Percentiles rank a stretch among this genome's conserved stretches.
These are phyloP conservation scores for Phortica variegata DNA, from an alignment of 1,140 invertebrate genomes.

Conservation along the genomic window DNA sequence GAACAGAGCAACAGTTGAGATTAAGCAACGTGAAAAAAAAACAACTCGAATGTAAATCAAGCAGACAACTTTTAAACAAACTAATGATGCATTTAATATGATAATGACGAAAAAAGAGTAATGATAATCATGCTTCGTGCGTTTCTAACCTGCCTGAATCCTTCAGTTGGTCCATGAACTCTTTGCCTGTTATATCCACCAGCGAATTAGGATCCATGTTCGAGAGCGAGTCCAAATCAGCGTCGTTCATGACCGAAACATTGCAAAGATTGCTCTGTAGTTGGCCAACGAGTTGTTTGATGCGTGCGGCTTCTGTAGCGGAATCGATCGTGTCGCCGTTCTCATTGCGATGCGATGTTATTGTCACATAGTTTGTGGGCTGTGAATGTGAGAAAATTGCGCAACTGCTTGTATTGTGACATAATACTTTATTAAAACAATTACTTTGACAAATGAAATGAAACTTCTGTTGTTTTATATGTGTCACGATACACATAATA, in stretches of 20 bases:
- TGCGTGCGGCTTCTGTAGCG: slow-evolving; percentile 60
- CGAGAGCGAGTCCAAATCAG: slow-evolving; percentile 75
- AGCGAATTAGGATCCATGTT: slow-evolving; percentile 84
- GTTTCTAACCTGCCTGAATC: no score
- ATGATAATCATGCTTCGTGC: no score
- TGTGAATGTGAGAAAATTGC: slow-evolving; percentile 3
- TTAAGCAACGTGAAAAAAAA: not conserved
- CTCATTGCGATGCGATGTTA: slow-evolving; percentile 58
- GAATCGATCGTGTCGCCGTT: slow-evolving; percentile 69
- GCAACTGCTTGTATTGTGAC: no score
- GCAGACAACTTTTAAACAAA: no score
- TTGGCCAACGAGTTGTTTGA: slow-evolving; percentile 68
- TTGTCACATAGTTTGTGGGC: slow-evolving; percentile 46
- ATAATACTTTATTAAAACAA: not conserved
- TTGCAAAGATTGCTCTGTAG: slow-evolving; percentile 74
- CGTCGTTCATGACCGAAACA: no score
- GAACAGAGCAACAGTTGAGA: slow-evolving; percentile 20
- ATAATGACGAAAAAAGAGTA: no score
- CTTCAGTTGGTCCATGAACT: slow-evolving; percentile 67
- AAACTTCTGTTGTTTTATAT: not conserved
- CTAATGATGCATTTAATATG: slow-evolving; percentile 1
- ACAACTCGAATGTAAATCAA: not conserved
- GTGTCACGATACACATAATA: not conserved
- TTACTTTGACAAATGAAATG: not conserved
- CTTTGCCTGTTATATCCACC: slow-evolving; percentile 76